Conservation (phyloP, 2,113 vertebrate species). For the Ptilonorhynchus violaceus region DNA sequence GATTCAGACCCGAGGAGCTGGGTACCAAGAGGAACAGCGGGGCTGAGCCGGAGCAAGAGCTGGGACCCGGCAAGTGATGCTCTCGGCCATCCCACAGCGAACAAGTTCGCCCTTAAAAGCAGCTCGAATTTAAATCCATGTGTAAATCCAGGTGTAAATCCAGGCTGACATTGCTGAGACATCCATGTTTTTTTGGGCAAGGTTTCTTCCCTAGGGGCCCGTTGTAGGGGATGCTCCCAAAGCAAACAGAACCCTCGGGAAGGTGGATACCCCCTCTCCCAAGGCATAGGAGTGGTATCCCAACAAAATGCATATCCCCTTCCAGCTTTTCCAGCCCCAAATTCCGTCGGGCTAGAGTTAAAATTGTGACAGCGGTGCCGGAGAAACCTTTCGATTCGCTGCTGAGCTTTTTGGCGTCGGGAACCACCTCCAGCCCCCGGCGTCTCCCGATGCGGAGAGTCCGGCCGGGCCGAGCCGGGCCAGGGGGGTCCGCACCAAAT, state of each 20-base stretch:
- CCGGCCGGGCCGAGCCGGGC: neutral
- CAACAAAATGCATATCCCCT: neutral
- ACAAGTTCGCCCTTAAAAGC: neutral
- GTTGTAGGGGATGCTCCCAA: neutral
- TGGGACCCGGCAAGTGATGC: neutral
- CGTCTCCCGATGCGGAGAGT: neutral
- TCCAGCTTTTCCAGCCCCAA: neutral
- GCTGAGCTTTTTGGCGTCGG: neutral
- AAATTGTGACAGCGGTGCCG: neutral
- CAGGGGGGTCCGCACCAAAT: fast-evolving
- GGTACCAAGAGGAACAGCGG: neutral
- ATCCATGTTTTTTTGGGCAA: neutral
- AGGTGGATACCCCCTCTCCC: neutral
- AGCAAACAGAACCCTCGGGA: neutral
- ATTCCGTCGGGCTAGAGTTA: neutral
- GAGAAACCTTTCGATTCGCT: neutral
- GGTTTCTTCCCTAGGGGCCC: neutral
- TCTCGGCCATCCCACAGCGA: neutral
- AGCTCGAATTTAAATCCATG: neutral
- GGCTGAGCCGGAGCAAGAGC: neutral
- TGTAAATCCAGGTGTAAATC: neutral
- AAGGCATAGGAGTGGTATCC: neutral
- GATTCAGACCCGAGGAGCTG: neutral
- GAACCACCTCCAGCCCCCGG: neutral
- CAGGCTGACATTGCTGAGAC: neutral